Evolutionary conservation across 2,797 vertebrate genomes (phyloP), one percentile per base, ranked within the genome.

Genomic region (Urocyon cinereoargenteus): DNA sequence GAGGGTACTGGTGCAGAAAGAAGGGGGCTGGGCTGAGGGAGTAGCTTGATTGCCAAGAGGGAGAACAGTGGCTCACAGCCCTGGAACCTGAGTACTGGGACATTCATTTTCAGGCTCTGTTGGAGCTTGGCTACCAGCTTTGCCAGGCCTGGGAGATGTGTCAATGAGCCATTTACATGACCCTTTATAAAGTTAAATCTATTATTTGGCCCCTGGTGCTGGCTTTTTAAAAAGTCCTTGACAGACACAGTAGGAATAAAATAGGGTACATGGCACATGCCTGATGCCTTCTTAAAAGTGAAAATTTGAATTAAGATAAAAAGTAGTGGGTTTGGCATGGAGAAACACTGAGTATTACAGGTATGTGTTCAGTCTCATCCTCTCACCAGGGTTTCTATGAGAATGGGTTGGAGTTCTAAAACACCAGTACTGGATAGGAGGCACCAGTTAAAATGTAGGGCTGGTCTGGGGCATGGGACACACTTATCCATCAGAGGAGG

Each of bases 241-340:
- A 79, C 26, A 96, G 68, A 97, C 91, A 84, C 94, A 90, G 75
- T 88, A 59, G 96, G 91, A 98, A 98, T 97, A 96, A 98, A 98
- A 98, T 98, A 97, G 98, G 98, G 97, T 98, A 85, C 89, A 55
- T 97, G 31, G 87, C 49, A 49, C 92, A 85, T 57, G 90, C 97
- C 97, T 86, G 57, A 93, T 85, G 19, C 92, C 73, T 88, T 97
- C 93, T 95, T 97, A 85, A 94, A 96, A 98, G 85, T 97, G 66
- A 66, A 90, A 95, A 96, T 94, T 86, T 88, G 83, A 94, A 77
- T 31, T 34, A 59, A 91, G 75, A 94, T n/a, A 70, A 62, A 70
- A 81, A 95, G 11, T 26, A 22, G 28, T 79, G 49, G 10, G 4
- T 55, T 53, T 94, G 57, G 36, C 89, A 21, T 18, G 0, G 9